Base-by-base conservation (phyloP, 1,140 invertebrate species). In the Littorina saxatilis region DNA sequence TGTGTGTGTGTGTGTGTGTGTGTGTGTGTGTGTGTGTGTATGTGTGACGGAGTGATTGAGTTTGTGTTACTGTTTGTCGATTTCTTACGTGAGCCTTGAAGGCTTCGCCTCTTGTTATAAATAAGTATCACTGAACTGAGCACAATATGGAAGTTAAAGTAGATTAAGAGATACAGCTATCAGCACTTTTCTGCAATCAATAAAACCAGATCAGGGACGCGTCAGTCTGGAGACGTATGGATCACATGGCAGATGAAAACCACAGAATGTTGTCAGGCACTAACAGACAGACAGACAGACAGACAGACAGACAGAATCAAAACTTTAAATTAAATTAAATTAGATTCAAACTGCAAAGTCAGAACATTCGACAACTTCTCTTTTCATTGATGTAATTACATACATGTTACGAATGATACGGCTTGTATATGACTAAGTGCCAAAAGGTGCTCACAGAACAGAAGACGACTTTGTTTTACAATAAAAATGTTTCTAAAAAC, bases 1-100 rank as follows among this genome's bases (percentile, higher is more conserved):
- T 52, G 50, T 52, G 50, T 52, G 50, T 52, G 50, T 52, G 50
- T 52, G 50, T 52, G 50, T 52, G 50, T 52, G 50, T 52, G 50
- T 52, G 50, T 52, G 50, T 52, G 50, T 52, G 50, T 52, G 50
- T 52, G 50, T 52, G 50, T 52, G 50, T 23, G n/a, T n/a, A n/a
- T n/a, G n/a, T n/a, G n/a, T n/a, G n/a, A n/a, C n/a, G n/a, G n/a
- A n/a, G n/a, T n/a, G n/a, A n/a, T n/a, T n/a, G n/a, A n/a, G n/a
- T n/a, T n/a, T n/a, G n/a, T n/a, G n/a, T n/a, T n/a, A n/a, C n/a
- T n/a, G n/a, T n/a, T n/a, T n/a, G n/a, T n/a, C n/a, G n/a, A n/a
- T n/a, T n/a, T n/a, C n/a, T n/a, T n/a, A n/a, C n/a, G n/a, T n/a
- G n/a, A n/a, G n/a, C n/a, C n/a, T n/a, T n/a, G n/a, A n/a, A n/a